Percentiles rank a stretch among this genome's conserved stretches.
These are phyloP conservation scores for Thalassarche chlororhynchos DNA, from an alignment of 2,113 vertebrate genomes.

Conservation along the genomic window DNA sequence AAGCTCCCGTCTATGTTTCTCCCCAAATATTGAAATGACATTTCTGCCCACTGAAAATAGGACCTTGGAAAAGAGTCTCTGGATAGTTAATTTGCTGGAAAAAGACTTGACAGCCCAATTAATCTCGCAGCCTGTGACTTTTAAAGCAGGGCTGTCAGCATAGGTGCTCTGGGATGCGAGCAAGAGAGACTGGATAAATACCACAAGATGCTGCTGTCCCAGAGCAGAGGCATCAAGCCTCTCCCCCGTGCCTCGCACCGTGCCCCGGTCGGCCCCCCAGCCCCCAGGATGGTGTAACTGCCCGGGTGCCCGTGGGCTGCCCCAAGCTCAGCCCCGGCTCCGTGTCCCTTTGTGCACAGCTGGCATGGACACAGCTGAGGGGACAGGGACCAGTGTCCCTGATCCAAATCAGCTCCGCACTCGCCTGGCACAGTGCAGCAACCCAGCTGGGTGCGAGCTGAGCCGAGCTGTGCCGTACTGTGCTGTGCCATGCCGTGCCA, in stretches of 20 bases:
- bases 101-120: constrained; percentile 16
- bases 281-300: neutral
- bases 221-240: neutral
- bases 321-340: neutral
- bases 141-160: neutral
- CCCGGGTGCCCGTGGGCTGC: neutral
- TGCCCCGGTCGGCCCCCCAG: neutral
- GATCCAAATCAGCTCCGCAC: neutral
- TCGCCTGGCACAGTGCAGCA: neutral
- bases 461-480: neutral
- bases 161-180: neutral
- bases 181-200: neutral
- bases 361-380: neutral
- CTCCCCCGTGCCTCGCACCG: neutral
- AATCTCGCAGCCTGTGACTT: neutral
- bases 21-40: neutral
- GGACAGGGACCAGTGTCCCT: neutral
- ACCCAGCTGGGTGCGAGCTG: neutral
- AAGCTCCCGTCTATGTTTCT: neutral
- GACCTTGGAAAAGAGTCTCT: neutral
- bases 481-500: neutral
- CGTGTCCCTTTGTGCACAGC: neutral
- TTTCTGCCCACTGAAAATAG: neutral
- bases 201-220: neutral
- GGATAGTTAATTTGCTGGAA: constrained; percentile 10